Percentiles rank a stretch among this genome's conserved stretches.
These are phyloP conservation scores for Ethmia dodecea DNA, from an alignment of 2,888 invertebrate species.

Conservation along the genomic window DNA sequence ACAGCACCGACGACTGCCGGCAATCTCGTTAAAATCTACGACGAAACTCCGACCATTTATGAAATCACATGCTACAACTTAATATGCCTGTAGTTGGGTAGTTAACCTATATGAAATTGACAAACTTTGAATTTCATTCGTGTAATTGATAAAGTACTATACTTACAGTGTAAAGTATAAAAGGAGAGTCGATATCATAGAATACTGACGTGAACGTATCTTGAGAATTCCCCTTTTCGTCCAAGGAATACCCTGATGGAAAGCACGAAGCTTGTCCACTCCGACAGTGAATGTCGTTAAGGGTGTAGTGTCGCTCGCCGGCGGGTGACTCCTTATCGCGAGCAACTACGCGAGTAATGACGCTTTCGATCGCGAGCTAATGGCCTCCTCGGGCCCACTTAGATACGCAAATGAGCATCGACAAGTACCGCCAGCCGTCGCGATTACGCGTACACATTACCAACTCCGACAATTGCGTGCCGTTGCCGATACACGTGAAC, in stretches of 20 bases:
- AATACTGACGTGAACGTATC: neutral
- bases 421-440: constrained; percentile 44
- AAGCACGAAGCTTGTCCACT: constrained; percentile 47
- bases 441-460: constrained; percentile 46
- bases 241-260: neutral
- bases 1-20: constrained; percentile 49
- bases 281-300: constrained; percentile 54
- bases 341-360: constrained; percentile 67
- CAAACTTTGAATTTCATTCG: constrained; percentile 10
- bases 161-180: neutral
- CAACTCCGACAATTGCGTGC: constrained; percentile 32
- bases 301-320: constrained; percentile 47
- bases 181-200: neutral
- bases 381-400: constrained; percentile 71
- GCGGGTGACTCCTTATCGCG: constrained; percentile 58
- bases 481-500: constrained; percentile 39
- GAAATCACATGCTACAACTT: constrained; percentile 51
- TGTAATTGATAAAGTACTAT: constrained; percentile 7
- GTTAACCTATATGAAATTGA: constrained; percentile 9
- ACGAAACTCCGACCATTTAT: constrained; percentile 56
- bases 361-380: constrained; percentile 72
- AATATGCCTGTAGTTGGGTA: constrained; percentile 36
- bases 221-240: neutral
- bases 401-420: constrained; percentile 77
- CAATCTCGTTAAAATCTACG: constrained; percentile 73